A percentile compares a stretch with the other conserved stretches of the same genome.
Conservation (phyloP, 2,797 vertebrate genomes). For the Liasis olivaceus region DNA sequence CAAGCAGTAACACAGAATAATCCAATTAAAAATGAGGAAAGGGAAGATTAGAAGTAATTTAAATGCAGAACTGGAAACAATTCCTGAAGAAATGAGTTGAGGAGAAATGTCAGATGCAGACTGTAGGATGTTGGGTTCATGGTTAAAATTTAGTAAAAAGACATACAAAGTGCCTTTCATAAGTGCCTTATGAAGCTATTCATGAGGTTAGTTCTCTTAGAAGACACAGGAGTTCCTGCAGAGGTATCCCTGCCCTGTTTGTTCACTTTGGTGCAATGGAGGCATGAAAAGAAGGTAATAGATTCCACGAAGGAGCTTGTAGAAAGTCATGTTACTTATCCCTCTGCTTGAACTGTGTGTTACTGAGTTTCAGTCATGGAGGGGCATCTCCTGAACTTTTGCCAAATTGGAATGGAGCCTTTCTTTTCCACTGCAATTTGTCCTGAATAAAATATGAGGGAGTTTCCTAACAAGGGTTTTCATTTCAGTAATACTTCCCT, state of each 20-base stretch:
- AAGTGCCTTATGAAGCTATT: background rate
- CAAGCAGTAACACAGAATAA: too few species aligned
- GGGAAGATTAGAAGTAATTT: too few species aligned
- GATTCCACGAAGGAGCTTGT: background rate
- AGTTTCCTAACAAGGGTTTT: background rate
- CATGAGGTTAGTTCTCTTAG: background rate
- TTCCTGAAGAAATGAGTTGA: too few species aligned
- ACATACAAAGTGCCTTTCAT: background rate
- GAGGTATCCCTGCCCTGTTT: background rate
- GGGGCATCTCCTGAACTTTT: background rate
- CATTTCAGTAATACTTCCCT: background rate
- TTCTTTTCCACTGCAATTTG: background rate
- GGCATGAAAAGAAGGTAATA: background rate
- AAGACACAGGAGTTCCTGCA: background rate
- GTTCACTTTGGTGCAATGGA: background rate
- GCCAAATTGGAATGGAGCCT: background rate
- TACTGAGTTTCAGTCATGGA: background rate
- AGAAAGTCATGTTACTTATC: background rate
- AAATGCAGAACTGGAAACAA: too few species aligned
- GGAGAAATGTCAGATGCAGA: too few species aligned
- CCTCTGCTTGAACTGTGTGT: background rate
- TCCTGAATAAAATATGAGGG: background rate
- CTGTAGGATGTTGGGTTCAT: background rate
- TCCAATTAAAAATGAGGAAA: too few species aligned
- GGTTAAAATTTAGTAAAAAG: background rate